Conservation (phyloP, 2,113 vertebrate species). For the Numenius arquata region DNA sequence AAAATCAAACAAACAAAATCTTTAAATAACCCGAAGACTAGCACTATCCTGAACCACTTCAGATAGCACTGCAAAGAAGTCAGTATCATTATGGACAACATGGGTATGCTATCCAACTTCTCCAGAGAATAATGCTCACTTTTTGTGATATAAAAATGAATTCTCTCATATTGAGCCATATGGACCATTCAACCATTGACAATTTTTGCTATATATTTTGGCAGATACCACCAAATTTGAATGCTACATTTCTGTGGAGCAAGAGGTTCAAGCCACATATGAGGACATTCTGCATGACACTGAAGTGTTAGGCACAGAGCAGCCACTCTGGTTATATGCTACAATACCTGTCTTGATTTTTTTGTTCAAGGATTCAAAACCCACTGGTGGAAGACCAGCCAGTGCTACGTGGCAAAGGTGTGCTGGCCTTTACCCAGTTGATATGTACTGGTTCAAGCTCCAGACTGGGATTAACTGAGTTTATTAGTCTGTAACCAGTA, state of each 20-base stretch:
- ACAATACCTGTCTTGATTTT: background rate
- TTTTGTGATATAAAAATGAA: background rate
- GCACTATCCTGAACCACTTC: background rate
- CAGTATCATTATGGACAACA: background rate
- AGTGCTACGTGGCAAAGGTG: background rate
- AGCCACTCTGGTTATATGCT: background rate
- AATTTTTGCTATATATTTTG: background rate
- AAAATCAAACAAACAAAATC: background rate
- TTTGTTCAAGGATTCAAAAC: background rate
- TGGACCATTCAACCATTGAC: background rate
- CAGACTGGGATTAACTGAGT: background rate
- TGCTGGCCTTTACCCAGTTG: background rate
- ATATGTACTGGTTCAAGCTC: background rate
- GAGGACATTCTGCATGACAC: background rate
- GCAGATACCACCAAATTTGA: background rate
- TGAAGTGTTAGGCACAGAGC: background rate
- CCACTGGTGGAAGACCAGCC: background rate
- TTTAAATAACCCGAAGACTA: background rate
- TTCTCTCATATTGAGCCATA: background rate
- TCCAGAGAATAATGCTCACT: background rate
- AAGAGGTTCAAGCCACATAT: background rate
- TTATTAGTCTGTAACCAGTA: background rate
- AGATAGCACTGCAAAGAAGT: background rate
- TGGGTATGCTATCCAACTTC: background rate
- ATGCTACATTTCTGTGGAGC: background rate